A percentile compares a stretch with the other conserved stretches of the same genome.
These are phyloP conservation scores for Lepidonotus clava DNA, from an alignment of 2,888 invertebrate species.

Conservation along the genomic window DNA sequence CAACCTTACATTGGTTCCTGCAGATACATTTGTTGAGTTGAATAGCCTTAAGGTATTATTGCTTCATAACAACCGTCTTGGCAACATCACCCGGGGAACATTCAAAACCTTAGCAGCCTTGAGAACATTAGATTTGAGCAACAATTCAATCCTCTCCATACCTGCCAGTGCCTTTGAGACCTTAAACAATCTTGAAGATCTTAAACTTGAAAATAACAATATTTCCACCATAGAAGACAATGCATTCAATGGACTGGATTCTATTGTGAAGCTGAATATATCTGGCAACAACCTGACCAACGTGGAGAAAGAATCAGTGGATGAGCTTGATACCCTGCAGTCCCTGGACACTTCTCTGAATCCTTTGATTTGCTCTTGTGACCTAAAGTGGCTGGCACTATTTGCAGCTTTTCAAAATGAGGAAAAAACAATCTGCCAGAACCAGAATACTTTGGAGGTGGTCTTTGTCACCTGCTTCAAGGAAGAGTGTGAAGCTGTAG, in stretches of 20 bases:
- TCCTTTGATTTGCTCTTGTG: conserved; percentile 12
- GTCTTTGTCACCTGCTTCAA: conserved; percentile 3
- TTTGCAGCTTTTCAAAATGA: neutral
- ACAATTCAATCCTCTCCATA: neutral
- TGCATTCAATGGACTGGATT: conserved; percentile 16
- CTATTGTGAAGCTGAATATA: neutral
- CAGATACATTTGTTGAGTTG: conserved; percentile 13
- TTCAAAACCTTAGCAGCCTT: neutral
- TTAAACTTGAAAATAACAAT: conserved; percentile 27
- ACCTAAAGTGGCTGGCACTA: neutral
- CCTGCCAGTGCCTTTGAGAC: neutral
- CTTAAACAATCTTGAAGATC: neutral
- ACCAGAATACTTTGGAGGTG: neutral
- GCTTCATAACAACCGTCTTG: neutral
- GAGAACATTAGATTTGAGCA: neutral
- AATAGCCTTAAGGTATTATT: neutral
- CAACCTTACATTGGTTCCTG: neutral
- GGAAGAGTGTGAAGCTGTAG: neutral
- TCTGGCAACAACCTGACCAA: conserved; percentile 29
- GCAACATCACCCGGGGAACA: neutral
- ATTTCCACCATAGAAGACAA: neutral
- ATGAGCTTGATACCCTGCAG: neutral
- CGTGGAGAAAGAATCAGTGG: neutral
- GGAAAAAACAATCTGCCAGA: neutral
- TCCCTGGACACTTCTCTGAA: neutral